Evolutionary conservation across 2,888 invertebrate species (phyloP).

Genomic region (Lymantria monacha): DNA sequence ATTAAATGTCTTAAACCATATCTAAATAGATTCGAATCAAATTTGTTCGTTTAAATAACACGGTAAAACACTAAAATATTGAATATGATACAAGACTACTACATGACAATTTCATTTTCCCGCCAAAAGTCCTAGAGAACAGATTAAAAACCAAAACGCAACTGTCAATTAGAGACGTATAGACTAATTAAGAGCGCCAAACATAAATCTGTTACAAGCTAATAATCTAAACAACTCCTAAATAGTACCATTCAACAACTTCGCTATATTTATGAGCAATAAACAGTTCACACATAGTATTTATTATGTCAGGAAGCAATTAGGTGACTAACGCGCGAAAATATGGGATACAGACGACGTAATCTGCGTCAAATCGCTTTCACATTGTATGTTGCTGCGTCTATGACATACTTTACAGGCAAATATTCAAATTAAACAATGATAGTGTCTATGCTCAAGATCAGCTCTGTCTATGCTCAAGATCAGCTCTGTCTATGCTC

Average conservation of each 20-base stretch:
- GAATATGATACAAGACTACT: no score
- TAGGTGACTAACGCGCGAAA: constrained; percentile 42
- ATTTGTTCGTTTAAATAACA: no score
- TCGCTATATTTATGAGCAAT: constrained; percentile 55
- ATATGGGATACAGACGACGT: constrained; percentile 39
- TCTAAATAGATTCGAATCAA: no score
- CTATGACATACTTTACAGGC: constrained; percentile 28
- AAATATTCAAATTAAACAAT: constrained; percentile 40
- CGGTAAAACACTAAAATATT: no score
- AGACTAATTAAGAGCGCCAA: constrained; percentile 24
- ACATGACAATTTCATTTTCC: no score
- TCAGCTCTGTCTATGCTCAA: no score
- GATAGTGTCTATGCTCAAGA: constrained; percentile 29
- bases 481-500: no score
- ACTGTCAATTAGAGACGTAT: neutral
- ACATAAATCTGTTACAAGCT: constrained; percentile 23
- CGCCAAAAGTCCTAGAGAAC: no score
- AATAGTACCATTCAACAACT: constrained; percentile 32
- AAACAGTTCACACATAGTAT: constrained; percentile 58
- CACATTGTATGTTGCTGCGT: constrained; percentile 38
- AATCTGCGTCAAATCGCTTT: constrained; percentile 44
- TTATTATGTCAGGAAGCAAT: constrained; percentile 55
- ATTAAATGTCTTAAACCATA: no score
- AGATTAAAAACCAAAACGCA: neutral
- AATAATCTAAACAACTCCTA: constrained; percentile 29